Base-by-base conservation (phyloP, 2,888 invertebrate genomes). In the Xanthia togata region DNA sequence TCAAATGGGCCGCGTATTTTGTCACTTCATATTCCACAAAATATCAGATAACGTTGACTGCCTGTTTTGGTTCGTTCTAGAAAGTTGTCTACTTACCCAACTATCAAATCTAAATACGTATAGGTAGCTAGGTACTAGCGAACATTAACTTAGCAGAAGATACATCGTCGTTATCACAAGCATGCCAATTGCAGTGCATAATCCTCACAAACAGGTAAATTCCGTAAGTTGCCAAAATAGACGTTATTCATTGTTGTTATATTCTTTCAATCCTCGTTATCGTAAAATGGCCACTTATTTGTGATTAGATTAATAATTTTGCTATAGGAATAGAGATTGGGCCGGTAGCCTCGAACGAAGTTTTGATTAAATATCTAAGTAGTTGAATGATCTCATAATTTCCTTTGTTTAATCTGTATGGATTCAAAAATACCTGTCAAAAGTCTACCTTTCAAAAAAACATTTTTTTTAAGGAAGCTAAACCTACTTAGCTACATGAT, bases 351-450 rank as follows among this genome's bases (percentile, higher is more conserved):
- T 65, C 64, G 12, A 55, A 55, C 8, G 6, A 53, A 38, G 44
- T 69, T 64, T 78, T 78, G 9, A 70, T 69, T 38, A 53, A 69
- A 23, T 47, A n/a, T n/a, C n/a, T n/a, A 26, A n/a, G 41, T 79
- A 73, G 81, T 73, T 50, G 35, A 47, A 65, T 84, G 81, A 84
- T 70, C 57, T 81, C 57, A 81, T 81, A 17, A 55, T 74, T 74
- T 73, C 53, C 67, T 81, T 84, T 75, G 59, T 50, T 50, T 50
- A 23, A 50, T 50, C 50, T 50, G 9, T 50, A 20, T 23, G 9
- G 50, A 50, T 50, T 6, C 0, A 8, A 50, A 50, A 8, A 23
- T 23, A 23, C 50, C 8, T 23, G 50, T 20, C 20, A 50, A 50
- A 50, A 20, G 6, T 50, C 50, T 50, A 20, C 8, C 47, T 47